Base-by-base conservation (phyloP, 2,113 vertebrate genomes). In the Cavia aperea region DNA sequence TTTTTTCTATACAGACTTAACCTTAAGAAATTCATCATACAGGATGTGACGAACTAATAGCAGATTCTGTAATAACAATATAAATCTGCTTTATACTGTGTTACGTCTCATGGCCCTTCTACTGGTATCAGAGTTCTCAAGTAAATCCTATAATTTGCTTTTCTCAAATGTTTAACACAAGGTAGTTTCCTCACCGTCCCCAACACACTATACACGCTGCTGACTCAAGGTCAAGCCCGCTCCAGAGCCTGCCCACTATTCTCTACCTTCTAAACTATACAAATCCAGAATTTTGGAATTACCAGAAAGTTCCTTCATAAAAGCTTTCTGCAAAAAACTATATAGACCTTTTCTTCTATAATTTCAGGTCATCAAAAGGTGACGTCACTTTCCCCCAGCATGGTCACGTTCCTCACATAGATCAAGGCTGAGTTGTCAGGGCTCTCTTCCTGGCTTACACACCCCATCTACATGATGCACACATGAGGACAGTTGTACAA, bases 181-280 rank as follows among this genome's bases (percentile, higher is more conserved):
- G 18, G 63, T 2, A 49, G 14, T 18, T 78, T 29, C 51, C 33
- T n/a, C 4, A 2, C 39, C 1, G 3, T 24, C 65, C 23, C n/a
- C 39, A 4, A 51, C 3, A 43, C 24, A 21, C 6, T 31, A 10
- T 4, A 2, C n/a, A 18, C 8, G 49, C 33, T 75, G 16, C 33
- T 15, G 58, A 2, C 54, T 7, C 1, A 1, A 15, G 1, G 3
- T 0, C 10, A 5, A 18, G 29, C 4, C 82, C 63, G 23, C 26
- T 86, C 68, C 51, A 7, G 2, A 36, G 4, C 1, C 3, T 21
- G 68, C 51, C 29, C 65, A 43, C 19, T 1, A 16, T 43, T 16
- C 36, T 13, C 81, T 29, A 23, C 36, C 39, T 65, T 11, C 10
- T 26, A n/a, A 21, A 8, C 58, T 4, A 29, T 0, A 39, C 39